Conservation (phyloP, 2,888 invertebrate genomes). For the Teinopalpus imperialis region DNA sequence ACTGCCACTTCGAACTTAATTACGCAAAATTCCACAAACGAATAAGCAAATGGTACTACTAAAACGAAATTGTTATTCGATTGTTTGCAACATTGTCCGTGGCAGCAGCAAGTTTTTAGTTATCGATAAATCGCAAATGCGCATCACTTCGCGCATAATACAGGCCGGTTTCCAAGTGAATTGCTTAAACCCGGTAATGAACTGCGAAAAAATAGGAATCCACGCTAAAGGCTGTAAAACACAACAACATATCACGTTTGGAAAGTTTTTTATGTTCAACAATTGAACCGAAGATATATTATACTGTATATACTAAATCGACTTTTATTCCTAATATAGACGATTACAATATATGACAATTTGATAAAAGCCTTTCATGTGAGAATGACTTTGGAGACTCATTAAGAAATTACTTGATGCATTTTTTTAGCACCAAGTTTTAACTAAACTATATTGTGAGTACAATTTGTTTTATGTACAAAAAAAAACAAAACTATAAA, state of each 20-base stretch:
- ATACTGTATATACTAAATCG: no score
- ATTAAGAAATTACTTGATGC: background rate
- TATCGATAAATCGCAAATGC: constrained; percentile 33
- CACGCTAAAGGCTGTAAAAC: constrained; percentile 23
- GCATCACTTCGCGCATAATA: constrained; percentile 28
- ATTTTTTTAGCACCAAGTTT: no score
- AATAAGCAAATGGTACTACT: constrained; percentile 44
- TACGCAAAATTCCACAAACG: constrained; percentile 72
- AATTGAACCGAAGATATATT: constrained; percentile 55
- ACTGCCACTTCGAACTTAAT: constrained; percentile 71
- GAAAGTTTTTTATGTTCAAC: constrained; percentile 42
- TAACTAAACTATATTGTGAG: no score
- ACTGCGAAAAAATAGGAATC: constrained; percentile 16
- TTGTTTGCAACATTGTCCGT: constrained; percentile 55
- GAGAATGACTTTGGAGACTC: constrained; percentile 20
- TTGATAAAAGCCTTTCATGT: constrained; percentile 42
- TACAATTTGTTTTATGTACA: no score
- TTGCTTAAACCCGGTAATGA: constrained; percentile 26
- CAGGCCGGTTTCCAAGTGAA: constrained; percentile 21
- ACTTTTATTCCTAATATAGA: constrained; percentile 45
- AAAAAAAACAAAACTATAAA: no score
- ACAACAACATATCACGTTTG: constrained; percentile 31
- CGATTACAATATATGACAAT: constrained; percentile 64
- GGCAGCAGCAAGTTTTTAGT: constrained; percentile 22
- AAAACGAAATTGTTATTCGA: constrained; percentile 38